A percentile compares a stretch with the other conserved stretches of the same genome.
phyloP scores from a whole-genome alignment of 2,888 invertebrate species.

The Aphidius colemani region DNA sequence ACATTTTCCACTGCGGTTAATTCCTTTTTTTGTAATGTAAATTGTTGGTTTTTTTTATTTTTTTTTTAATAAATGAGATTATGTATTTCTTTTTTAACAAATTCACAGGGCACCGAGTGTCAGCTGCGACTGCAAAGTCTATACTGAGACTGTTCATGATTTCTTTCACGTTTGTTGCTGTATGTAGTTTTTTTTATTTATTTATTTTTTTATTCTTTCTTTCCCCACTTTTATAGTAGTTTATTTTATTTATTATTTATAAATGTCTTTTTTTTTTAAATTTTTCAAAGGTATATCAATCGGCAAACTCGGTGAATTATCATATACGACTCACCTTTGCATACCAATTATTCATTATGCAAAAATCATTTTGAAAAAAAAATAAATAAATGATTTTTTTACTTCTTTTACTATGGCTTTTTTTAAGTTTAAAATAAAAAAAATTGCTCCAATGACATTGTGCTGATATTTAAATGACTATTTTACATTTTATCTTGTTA shows the following conservation, averaged over 20 bases:
- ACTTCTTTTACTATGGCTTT: too few species aligned
- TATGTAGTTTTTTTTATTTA: constrained; percentile 2
- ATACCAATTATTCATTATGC: not conserved
- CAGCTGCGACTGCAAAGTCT: constrained; percentile 46
- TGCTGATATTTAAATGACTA: too few species aligned
- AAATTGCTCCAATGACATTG: too few species aligned
- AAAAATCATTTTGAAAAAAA: too few species aligned
- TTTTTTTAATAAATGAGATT: constrained; percentile 17
- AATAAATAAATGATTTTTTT: too few species aligned
- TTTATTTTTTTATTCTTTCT: constrained; percentile 1
- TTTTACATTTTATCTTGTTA: too few species aligned
- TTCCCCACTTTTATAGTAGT: too few species aligned
- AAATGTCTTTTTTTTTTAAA: too few species aligned
- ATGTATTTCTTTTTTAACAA: not conserved
- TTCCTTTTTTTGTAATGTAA: constrained; percentile 34
- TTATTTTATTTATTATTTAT: too few species aligned
- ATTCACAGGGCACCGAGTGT: constrained; percentile 27
- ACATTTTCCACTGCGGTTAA: constrained; percentile 61
- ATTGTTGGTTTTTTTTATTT: not conserved
- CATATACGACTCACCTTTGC: constrained; percentile 10
- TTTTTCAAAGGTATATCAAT: too few species aligned
- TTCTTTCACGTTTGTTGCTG: constrained; percentile 21
- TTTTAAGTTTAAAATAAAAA: too few species aligned
- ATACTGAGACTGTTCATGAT: constrained; percentile 39
- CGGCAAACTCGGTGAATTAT: not conserved